Evolutionary conservation across 2,113 vertebrate genomes (phyloP), one percentile per base, ranked within the genome.

Genomic region (Coreoperca whiteheadi): DNA sequence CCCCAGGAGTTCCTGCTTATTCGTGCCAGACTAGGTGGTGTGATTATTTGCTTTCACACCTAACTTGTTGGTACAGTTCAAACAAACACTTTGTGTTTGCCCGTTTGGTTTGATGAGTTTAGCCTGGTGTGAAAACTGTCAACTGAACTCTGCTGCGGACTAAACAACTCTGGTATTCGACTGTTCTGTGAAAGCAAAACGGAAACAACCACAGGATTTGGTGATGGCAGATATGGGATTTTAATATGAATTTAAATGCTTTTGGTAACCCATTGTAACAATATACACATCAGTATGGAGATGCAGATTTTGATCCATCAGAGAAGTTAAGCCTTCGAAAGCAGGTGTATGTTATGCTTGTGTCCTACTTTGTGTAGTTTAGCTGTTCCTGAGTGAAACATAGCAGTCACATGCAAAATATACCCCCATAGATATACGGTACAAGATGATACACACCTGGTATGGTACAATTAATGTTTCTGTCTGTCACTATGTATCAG

Each of bases 141-240:
- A 51, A 1, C 39, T 67, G 50, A 65, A 79, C 32, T 48, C n/a
- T 59, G 54, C 23, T 59, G 48, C 6, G 12, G 12, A 16, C 14
- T 32, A 20, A 8, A 48, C 46, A 16, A 18, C 15, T 16, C 5
- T 48, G 43, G 14, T 46, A 10, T 60, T 73, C 25, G 6, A 8
- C 16, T 48, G 30, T 75, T 21, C 21, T 74, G 41, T 69, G 43
- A 72, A 66, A 80, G 21, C 39, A 59, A 71, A 54, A 53, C 4
- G 7, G 25, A 77, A 30, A 53, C 6, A 73, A 2, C 39, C 37
- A 60, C 39, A 41, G 15, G 0, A 64, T 54, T 15, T 25, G 39
- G 28, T 39, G n/a, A 65, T 39, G 21, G 56, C 56, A n/a, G 37
- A 18, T 21, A 30, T 68, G 7, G 4, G 14, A 46, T 78, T 81